phyloP scores from a whole-genome alignment of 2,113 vertebrate genomes.

The Osmerus mordax region DNA sequence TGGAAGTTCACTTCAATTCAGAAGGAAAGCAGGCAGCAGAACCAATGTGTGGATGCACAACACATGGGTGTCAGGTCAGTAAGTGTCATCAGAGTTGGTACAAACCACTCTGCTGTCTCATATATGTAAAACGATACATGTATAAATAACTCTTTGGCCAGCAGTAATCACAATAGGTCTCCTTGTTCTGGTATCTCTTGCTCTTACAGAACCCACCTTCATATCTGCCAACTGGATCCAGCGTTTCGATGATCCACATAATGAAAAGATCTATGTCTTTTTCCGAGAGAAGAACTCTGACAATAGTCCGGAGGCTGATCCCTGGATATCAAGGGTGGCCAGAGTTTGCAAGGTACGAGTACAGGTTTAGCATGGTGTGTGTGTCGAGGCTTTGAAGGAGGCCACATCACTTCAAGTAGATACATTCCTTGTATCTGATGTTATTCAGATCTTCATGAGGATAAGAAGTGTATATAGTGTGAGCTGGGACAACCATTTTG shows the following conservation, averaged over 20 bases:
- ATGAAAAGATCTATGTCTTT: conserved; percentile 90
- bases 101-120: too few relatives aligned
- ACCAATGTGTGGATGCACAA: conserved; percentile 69
- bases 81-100: not conserved
- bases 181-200: not conserved
- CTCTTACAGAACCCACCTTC: conserved; percentile 81
- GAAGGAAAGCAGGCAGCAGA: conserved; percentile 59
- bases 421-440: too few relatives aligned
- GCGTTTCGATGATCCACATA: conserved; percentile 66
- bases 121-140: too few relatives aligned
- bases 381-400: not conserved
- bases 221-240: conserved; percentile 78
- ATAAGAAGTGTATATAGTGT: too few relatives aligned
- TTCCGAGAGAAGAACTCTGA: conserved; percentile 88
- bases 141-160: too few relatives aligned
- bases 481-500: too few relatives aligned
- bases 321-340: conserved; percentile 83
- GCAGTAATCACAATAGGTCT: not conserved
- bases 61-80: conserved; percentile 67
- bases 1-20: conserved; percentile 66
- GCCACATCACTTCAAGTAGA: too few relatives aligned
- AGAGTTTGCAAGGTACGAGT: conserved; percentile 86
- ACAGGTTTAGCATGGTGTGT: too few relatives aligned
- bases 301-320: conserved; percentile 78
- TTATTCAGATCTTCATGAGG: too few relatives aligned